Evolutionary conservation across 2,797 vertebrate genomes (phyloP).

Genomic region (Falco columbarius): DNA sequence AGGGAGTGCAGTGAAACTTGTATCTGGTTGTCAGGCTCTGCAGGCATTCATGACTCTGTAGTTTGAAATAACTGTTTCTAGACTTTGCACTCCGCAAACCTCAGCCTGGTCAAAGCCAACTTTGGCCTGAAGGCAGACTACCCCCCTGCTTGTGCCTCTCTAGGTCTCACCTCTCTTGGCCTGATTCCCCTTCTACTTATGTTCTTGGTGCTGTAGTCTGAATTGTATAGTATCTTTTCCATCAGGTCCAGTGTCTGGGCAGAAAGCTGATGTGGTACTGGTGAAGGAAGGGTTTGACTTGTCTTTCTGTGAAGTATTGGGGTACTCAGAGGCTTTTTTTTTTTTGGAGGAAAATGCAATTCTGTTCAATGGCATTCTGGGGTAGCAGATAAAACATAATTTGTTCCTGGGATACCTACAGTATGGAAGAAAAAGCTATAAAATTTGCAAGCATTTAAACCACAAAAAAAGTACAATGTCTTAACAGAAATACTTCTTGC

Average conservation of each 20-base stretch:
- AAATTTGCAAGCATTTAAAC: neutral
- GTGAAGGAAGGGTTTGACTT: neutral
- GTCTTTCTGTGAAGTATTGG: neutral
- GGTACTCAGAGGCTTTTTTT: neutral
- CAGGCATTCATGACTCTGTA: neutral
- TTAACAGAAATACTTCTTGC: constrained; percentile 13
- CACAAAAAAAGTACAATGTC: neutral
- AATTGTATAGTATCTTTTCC: neutral
- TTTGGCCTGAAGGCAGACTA: neutral
- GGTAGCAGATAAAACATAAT: neutral
- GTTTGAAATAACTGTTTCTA: neutral
- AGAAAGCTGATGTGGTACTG: neutral
- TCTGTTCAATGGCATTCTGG: neutral
- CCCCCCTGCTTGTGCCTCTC: neutral
- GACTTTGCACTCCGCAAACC: neutral
- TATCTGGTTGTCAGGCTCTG: neutral
- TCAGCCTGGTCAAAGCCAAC: neutral
- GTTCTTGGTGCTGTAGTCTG: neutral
- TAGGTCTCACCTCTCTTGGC: neutral
- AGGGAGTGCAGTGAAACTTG: fast-evolving
- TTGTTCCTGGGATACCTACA: neutral
- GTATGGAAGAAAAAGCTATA: neutral
- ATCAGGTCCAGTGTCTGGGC: neutral
- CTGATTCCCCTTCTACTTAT: neutral
- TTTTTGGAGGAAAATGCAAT: neutral